Percentiles rank a stretch among this genome's conserved stretches.
Evolutionary conservation across 1,140 invertebrate genomes (phyloP).

Genomic region (Drosophila nikananu): DNA sequence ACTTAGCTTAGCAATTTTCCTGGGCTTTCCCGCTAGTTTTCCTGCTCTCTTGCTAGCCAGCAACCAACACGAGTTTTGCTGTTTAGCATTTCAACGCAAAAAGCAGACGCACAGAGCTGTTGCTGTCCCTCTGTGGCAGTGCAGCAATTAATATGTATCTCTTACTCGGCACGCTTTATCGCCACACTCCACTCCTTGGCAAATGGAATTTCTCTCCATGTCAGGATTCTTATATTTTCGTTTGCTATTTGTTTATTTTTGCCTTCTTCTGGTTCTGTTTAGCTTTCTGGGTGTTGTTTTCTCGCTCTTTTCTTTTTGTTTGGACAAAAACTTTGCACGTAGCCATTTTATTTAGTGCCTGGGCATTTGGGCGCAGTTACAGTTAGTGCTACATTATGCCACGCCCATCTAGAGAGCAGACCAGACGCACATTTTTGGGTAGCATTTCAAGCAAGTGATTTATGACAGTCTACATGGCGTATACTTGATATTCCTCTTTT

Average conservation of each 20-base stretch:
- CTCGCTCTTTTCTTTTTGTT: background rate
- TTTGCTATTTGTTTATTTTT: constrained; percentile 44
- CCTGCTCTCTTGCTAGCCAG: constrained; percentile 13
- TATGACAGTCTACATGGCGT: constrained; percentile 69
- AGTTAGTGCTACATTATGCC: constrained; percentile 56
- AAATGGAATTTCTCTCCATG: constrained; percentile 42
- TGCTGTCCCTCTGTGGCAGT: constrained; percentile 33
- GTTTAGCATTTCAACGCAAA: constrained; percentile 78
- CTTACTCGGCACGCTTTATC: constrained; percentile 78
- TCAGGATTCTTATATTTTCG: constrained; percentile 31
- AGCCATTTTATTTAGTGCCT: constrained; percentile 70
- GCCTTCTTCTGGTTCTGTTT: constrained; percentile 12
- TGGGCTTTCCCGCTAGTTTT: constrained; percentile 2
- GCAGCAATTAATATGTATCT: constrained; percentile 82
- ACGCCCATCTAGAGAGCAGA: constrained; percentile 25
- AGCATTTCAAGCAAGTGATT: constrained; percentile 67
- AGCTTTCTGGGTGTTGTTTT: constrained; percentile 20
- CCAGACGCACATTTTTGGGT: constrained; percentile 52
- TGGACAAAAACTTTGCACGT: constrained; percentile 65
- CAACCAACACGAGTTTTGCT: constrained; percentile 51
- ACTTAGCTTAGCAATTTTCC: background rate
- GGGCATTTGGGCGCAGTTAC: constrained; percentile 76
- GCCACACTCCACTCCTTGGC: constrained; percentile 11
- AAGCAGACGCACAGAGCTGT: constrained; percentile 57
- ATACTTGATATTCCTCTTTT: constrained; percentile 61